Conservation (phyloP, 1,140 invertebrate species). For the Oedothorax gibbosus region DNA sequence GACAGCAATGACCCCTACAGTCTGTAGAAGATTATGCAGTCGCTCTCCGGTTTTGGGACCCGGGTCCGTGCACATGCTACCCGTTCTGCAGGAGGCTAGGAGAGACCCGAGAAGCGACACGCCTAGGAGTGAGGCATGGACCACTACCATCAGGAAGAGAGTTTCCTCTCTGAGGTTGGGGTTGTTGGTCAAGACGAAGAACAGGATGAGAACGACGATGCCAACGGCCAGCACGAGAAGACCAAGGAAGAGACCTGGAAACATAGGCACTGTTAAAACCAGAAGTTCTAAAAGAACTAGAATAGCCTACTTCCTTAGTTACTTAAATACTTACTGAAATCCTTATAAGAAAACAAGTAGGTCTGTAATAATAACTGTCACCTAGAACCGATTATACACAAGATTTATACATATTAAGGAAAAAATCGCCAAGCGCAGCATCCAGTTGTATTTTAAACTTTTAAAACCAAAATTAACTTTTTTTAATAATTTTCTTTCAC, state of each 20-base stretch:
- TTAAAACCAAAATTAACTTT: too few relatives aligned
- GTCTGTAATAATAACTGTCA: too few relatives aligned
- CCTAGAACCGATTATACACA: too few relatives aligned
- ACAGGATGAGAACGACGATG: slow-evolving; percentile 76
- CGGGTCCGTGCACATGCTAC: slow-evolving; percentile 64
- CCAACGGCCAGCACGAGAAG: slow-evolving; percentile 74
- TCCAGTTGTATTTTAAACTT: too few relatives aligned
- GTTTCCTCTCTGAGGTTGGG: slow-evolving; percentile 71
- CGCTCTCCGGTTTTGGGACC: neutral
- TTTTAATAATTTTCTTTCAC: too few relatives aligned
- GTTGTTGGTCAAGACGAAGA: slow-evolving; percentile 75
- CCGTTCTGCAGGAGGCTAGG: slow-evolving; percentile 66
- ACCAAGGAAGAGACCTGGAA: slow-evolving; percentile 72
- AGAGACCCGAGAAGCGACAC: slow-evolving; percentile 71
- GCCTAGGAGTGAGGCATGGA: slow-evolving; percentile 65
- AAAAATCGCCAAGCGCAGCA: too few relatives aligned
- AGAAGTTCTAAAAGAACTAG: too few relatives aligned
- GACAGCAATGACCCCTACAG: slow-evolving; percentile 73
- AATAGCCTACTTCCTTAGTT: too few relatives aligned
- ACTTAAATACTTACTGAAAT: too few relatives aligned
- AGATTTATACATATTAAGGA: too few relatives aligned
- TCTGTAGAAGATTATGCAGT: slow-evolving; percentile 64
- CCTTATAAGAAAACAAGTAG: too few relatives aligned
- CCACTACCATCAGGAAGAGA: slow-evolving; percentile 66
- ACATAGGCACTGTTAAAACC: too few relatives aligned